Conservation (phyloP, 30 jellyfish, hydroid and myxozoan species). For the Aurelia aurita region DNA sequence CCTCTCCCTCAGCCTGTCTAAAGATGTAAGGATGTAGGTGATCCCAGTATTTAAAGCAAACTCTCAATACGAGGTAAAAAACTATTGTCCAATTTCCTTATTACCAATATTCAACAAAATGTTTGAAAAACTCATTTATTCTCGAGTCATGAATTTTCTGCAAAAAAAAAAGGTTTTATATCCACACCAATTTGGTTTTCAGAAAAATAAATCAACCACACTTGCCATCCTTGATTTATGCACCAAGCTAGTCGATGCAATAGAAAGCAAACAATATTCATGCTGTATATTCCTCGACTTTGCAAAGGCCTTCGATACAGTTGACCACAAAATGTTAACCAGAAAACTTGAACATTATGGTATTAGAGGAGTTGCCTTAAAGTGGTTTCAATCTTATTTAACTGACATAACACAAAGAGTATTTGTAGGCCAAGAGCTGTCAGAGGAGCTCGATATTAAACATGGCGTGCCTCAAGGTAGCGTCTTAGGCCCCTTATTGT, state of each 20-base stretch:
- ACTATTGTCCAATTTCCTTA: too few relatives aligned
- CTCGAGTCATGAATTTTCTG: conserved; percentile 19
- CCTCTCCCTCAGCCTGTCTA: too few relatives aligned
- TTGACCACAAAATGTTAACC: too few relatives aligned
- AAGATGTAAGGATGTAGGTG: too few relatives aligned
- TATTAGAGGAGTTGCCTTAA: too few relatives aligned
- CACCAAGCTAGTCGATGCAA: conserved; percentile 26
- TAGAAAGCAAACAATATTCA: conserved; percentile 11
- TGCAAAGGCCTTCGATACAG: too few relatives aligned
- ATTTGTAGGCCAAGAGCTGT: background rate
- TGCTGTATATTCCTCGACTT: conserved; percentile 22
- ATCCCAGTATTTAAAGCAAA: conserved; percentile 33
- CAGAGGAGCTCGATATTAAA: conserved; percentile 2
- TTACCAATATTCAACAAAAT: conserved; percentile 42
- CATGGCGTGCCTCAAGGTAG: conserved; percentile 61
- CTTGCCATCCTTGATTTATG: conserved; percentile 33
- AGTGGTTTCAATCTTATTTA: conserved; percentile 27
- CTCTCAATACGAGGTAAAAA: conserved; percentile 12
- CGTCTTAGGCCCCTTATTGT: conserved; percentile 41
- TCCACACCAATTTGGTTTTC: conserved; percentile 51
- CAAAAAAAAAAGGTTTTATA: conserved; percentile 14
- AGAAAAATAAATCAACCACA: too few relatives aligned
- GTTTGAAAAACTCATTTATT: conserved; percentile 33
- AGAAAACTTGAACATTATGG: too few relatives aligned
- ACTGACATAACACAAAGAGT: conserved; percentile 29